Conservation (phyloP, 2,797 vertebrate genomes). For the Sebastiscus tertius region DNA sequence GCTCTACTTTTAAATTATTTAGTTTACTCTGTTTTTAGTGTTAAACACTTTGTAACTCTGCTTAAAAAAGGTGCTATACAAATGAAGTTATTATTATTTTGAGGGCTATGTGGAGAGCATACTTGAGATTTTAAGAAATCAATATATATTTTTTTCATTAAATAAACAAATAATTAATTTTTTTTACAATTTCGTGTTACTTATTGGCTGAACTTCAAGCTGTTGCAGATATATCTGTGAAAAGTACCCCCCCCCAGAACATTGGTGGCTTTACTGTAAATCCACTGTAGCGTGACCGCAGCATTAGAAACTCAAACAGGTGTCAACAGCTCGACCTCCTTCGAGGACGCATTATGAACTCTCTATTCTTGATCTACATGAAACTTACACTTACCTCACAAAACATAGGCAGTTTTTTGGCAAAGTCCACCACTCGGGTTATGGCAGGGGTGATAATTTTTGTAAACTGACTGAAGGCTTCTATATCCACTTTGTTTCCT, state of each 20-base stretch:
- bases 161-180: neutral
- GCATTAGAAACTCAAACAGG: neutral
- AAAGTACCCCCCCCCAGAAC: too few relatives aligned
- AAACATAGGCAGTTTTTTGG: conserved; percentile 99
- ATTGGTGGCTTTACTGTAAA: neutral
- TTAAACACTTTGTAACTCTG: neutral
- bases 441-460: conserved; percentile 99
- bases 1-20: too few relatives aligned
- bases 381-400: conserved; percentile 88
- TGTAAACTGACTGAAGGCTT: conserved; percentile 99
- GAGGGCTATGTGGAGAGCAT: neutral
- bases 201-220: neutral
- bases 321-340: neutral
- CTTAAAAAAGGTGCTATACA: neutral
- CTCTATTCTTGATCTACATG: neutral
- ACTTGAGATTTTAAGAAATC: neutral
- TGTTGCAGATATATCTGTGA: neutral
- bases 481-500: conserved; percentile 98
- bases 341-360: neutral
- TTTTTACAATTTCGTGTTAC: neutral
- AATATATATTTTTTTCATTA: neutral
- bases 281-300: neutral
- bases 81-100: neutral
- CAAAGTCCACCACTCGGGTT: conserved; percentile 99
- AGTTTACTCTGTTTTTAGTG: too few relatives aligned